Evolutionary conservation across 2,797 vertebrate genomes (phyloP).

Genomic region (Myotis planiceps): DNA sequence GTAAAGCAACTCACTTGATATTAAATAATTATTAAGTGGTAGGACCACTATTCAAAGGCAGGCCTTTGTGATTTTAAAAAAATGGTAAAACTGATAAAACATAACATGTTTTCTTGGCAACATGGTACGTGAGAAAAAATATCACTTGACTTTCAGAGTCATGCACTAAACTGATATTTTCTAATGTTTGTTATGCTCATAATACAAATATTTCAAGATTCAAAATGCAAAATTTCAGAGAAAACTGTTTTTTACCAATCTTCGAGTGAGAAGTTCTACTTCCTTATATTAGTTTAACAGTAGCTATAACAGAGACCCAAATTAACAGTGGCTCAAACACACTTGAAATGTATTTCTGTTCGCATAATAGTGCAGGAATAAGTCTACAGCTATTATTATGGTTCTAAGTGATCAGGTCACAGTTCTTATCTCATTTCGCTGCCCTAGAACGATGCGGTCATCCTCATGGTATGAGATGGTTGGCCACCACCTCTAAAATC

Average conservation of each 20-base stretch:
- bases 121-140: not conserved
- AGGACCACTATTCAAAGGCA: not conserved
- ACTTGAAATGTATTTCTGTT: not conserved
- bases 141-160: not conserved
- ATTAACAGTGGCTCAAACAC: not conserved
- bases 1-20: not conserved
- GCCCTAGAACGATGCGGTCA: not conserved
- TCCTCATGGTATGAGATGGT: not conserved
- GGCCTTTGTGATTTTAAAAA: not conserved
- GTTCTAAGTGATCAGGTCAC: not conserved
- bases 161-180: slow-evolving; percentile 37
- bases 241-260: not conserved
- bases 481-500: not conserved
- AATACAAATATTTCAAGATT: slow-evolving; percentile 27
- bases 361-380: not conserved
- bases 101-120: not conserved
- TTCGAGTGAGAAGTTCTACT: not conserved
- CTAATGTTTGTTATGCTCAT: not conserved
- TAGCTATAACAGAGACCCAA: not conserved
- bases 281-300: not conserved
- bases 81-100: too few relatives aligned
- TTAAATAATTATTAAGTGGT: not conserved
- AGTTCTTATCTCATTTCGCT: not conserved
- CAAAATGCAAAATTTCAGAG: slow-evolving; percentile 46
- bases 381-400: not conserved